phyloP scores from a whole-genome alignment of 2,113 vertebrate species.

The Leuciscus idus region DNA sequence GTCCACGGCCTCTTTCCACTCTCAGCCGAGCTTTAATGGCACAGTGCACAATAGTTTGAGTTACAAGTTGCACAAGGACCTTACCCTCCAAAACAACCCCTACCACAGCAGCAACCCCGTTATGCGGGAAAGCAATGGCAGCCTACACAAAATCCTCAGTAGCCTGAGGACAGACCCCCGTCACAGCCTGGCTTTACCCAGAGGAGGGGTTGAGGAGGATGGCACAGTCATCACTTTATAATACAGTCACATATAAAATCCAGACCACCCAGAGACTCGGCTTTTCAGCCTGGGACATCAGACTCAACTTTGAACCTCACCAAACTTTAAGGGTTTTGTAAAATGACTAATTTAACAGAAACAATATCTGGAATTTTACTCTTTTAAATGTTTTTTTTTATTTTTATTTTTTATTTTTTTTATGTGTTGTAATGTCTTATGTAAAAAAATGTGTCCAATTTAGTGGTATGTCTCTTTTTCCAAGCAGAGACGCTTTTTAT shows the following conservation, averaged over 20 bases:
- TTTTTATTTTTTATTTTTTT: no score
- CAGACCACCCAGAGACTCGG: slow-evolving; percentile 71
- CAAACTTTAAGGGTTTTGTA: slow-evolving; percentile 54
- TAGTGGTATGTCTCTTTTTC: slow-evolving; percentile 41
- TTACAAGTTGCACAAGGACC: slow-evolving; percentile 81
- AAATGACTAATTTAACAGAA: slow-evolving; percentile 57
- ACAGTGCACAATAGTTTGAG: slow-evolving; percentile 72
- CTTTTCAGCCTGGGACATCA: slow-evolving; percentile 54
- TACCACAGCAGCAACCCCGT: slow-evolving; percentile 76
- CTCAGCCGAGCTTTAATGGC: slow-evolving; percentile 83
- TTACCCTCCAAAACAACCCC: slow-evolving; percentile 72
- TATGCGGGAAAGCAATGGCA: slow-evolving; percentile 87
- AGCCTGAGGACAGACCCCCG: slow-evolving; percentile 91
- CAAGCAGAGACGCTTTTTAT: slow-evolving; percentile 64
- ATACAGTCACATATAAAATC: slow-evolving; percentile 59
- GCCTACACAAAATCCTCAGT: slow-evolving; percentile 91
- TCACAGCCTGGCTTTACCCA: slow-evolving; percentile 91
- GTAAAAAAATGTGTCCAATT: slow-evolving; percentile 10
- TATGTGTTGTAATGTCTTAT: slow-evolving; percentile 37
- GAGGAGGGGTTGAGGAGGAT: slow-evolving; percentile 93
- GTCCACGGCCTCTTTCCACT: slow-evolving; percentile 81
- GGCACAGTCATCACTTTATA: slow-evolving; percentile 96
- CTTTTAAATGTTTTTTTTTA: slow-evolving; percentile 19
- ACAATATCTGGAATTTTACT: slow-evolving; percentile 47
- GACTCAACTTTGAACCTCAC: slow-evolving; percentile 58